Percentiles rank a stretch among this genome's conserved stretches.
Evolutionary conservation across 2,888 invertebrate species (phyloP).

Genomic region (Eristalis tenax): DNA sequence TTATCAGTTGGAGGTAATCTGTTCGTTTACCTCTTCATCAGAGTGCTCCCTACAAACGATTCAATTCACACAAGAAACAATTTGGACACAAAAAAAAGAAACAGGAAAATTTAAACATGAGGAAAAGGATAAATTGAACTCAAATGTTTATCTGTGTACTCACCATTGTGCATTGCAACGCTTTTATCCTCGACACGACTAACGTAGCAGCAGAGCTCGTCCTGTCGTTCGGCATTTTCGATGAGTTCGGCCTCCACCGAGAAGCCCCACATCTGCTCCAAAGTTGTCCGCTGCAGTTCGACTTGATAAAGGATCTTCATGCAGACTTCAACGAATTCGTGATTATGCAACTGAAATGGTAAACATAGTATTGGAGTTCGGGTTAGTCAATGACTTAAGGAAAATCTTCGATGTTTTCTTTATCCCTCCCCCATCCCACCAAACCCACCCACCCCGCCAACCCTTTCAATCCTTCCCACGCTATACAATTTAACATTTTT

Average conservation of each 20-base stretch:
- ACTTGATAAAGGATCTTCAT: constrained; percentile 98
- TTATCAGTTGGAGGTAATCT: not conserved
- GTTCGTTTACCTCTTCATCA: not conserved
- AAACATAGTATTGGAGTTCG: constrained; percentile 72
- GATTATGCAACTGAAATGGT: constrained; percentile 90
- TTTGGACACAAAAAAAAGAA: not conserved
- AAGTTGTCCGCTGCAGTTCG: constrained; percentile 92
- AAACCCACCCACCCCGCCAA: not conserved
- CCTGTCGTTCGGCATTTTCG: constrained; percentile 97
- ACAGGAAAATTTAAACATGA: constrained; percentile 11
- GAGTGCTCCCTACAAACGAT: not conserved
- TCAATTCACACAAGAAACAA: not conserved
- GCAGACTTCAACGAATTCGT: constrained; percentile 97
- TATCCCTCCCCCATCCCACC: not conserved
- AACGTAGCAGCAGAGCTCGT: constrained; percentile 98
- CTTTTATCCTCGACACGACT: constrained; percentile 97
- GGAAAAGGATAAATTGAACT: constrained; percentile 47
- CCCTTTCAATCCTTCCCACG: not conserved
- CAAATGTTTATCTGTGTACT: constrained; percentile 75
- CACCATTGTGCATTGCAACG: constrained; percentile 97
- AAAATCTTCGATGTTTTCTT: constrained; percentile 3
- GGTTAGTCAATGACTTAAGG: constrained; percentile 64
- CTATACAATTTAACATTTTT: constrained; percentile 28
- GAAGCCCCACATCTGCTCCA: constrained; percentile 99
- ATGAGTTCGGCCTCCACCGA: constrained; percentile 98